Base-by-base conservation (phyloP, 2,797 vertebrate species). In the Scomberomorus guttatus region DNA sequence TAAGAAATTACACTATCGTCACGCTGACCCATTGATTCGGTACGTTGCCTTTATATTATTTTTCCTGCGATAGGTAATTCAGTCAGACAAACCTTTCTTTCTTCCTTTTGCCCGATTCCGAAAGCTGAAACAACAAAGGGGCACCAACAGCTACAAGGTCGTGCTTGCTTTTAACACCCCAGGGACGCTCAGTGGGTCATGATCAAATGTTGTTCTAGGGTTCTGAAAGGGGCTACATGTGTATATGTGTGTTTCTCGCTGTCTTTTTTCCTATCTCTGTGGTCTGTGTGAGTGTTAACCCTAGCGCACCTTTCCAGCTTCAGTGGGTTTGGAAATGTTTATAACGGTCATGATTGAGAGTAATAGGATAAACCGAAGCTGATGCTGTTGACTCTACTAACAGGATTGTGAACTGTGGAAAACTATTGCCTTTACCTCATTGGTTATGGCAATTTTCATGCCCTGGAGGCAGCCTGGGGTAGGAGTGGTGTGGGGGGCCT, bases 101-200 rank as follows among this genome's bases (percentile, higher is more conserved):
- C 91, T 94, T 89, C 80, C 63, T 79, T 50, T 50, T 64, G 65
- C 81, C 83, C 24, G 51, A 89, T 81, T 80, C 83, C 24, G 24
- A 93, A 95, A 94, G 91, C 93, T 95, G 93, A 94, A 94, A 88
- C 87, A 94, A 93, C 90, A 93, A 75, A 83, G 75, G 73, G 80
- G 86, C 77, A 92, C 89, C 89, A 88, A 91, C 80, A 87, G 68
- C 80, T 88, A 60, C 67, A 82, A 14, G 75, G 77, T 46, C 75
- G 65, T 87, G 86, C 89, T 90, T 87, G 85, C 89, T 89, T 92
- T 90, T 87, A 83, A 86, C 83, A 82, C 93, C 90, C 87, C 79
- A 66, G 91, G 88, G 89, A 88, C 70, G 67, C 84, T 79, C 84
- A 79, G 87, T 84, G 81, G 86, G 87, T 87, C 82, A 48, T 74